These are phyloP conservation scores for Hirtodrosophila alboralis DNA, from an alignment of 2,888 invertebrate species.

Conservation along the genomic window DNA sequence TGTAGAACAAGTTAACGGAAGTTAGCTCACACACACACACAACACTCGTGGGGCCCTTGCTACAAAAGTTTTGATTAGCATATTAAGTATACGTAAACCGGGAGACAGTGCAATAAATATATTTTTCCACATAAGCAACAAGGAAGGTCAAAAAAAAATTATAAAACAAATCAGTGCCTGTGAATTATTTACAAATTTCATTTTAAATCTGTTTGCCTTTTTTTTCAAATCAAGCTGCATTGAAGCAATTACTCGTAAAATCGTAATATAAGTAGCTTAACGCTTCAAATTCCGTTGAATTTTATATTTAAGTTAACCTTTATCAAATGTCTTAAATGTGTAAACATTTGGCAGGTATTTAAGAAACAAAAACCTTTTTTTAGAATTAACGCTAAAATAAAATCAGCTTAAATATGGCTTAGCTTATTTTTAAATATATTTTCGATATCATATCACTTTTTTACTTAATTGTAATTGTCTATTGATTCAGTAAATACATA, in stretches of 20 bases:
- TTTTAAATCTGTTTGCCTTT: conserved; percentile 31
- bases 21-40: conserved; percentile 19
- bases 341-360: neutral
- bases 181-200: conserved; percentile 54
- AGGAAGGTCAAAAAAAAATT: conserved; percentile 1
- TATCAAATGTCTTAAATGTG: conserved; percentile 10
- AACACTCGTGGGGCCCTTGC: conserved; percentile 10
- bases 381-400: no score
- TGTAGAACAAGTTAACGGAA: conserved; percentile 45
- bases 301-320: conserved; percentile 16
- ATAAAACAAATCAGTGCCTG: conserved; percentile 44
- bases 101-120: conserved; percentile 23
- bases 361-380: no score
- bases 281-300: conserved; percentile 31
- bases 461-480: no score
- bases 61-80: conserved; percentile 58
- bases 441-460: no score
- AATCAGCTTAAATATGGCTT: conserved; percentile 1
- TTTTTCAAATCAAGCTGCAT: conserved; percentile 23
- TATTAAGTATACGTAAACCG: conserved; percentile 63
- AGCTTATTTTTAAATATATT: no score
- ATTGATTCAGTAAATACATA: no score
- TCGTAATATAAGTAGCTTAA: conserved; percentile 31
- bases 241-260: no score
- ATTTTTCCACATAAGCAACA: conserved; percentile 1